Evolutionary conservation across 2,797 vertebrate genomes (phyloP), one percentile per base, ranked within the genome.

Genomic region (Myotis vivesi): DNA sequence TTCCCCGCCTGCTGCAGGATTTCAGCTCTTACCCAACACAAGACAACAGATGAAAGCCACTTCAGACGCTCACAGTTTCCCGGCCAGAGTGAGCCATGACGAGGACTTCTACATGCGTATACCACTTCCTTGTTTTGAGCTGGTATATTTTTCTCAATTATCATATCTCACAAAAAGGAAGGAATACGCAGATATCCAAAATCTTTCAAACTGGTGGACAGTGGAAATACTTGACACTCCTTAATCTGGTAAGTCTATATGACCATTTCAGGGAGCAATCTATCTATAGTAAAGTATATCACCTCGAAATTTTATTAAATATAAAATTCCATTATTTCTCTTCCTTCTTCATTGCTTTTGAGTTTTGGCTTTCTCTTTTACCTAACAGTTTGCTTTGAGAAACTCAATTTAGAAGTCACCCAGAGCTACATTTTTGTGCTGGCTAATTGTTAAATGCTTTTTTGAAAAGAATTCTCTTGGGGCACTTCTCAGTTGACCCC

Each of bases 191-290:
- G 75, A 98, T 98, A 36, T 41, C 96, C 86, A 98, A 98, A 89
- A 96, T 99, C 87, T 98, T 99, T 97, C 94, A 96, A 59, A 99
- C 99, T 0, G 99, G 98, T n/a, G 99, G 98, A 93, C 99, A 98
- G 5, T 99, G 99, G 98, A 99, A 99, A 97, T 99, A 99, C 95
- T 98, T 99, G 93, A 99, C 99, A 5, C 98, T 99, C 73, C 97
- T 99, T 94, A 99, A 99, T 97, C 97, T 99, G 98, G 99, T 99
- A 98, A 99, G 99, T 95, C 72, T 28, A 51, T 69, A 62, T 0
- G 0, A 79, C 81, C 89, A 20, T 68, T 91, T 57, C 84, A 89
- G 30, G 83, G 93, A 95, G 55, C 88, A 82, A 62, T 87, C 84
- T 95, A 92, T 93, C 87, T 97, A 89, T 87, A 87, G 90, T 86